A percentile compares a stretch with the other conserved stretches of the same genome.
Evolutionary conservation across 2,888 invertebrate genomes (phyloP).

Genomic region (Mycogona germanica): DNA sequence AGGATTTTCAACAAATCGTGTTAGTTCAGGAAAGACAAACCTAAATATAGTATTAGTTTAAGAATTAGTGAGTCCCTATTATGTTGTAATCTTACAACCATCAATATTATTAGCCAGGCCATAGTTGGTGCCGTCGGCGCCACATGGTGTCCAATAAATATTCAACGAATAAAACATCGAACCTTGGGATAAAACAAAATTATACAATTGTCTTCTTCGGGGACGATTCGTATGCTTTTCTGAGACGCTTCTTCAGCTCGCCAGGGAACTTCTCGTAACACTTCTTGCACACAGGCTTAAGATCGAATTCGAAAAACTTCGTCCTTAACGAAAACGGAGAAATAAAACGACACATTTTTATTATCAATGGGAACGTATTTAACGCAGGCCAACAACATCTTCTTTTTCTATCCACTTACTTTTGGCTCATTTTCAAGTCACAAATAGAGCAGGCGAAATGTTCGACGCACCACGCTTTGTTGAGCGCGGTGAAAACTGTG

Average conservation of each 20-base stretch:
- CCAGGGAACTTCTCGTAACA: constrained; percentile 95
- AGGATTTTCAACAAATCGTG: too few relatives aligned
- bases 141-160: too few relatives aligned
- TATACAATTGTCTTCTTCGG: constrained; percentile 20
- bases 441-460: constrained; percentile 97
- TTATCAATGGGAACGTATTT: background rate
- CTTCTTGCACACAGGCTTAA: constrained; percentile 95
- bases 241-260: constrained; percentile 82
- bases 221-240: constrained; percentile 48
- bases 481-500: constrained; percentile 89
- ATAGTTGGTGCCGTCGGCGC: too few relatives aligned
- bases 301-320: constrained; percentile 98
- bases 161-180: too few relatives aligned
- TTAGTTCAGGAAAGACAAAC: too few relatives aligned
- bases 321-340: constrained; percentile 37
- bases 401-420: constrained; percentile 39
- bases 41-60: too few relatives aligned
- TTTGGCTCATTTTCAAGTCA: constrained; percentile 89
- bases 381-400: too few relatives aligned
- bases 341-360: too few relatives aligned
- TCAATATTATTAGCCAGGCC: too few relatives aligned
- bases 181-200: too few relatives aligned
- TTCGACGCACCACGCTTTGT: constrained; percentile 98
- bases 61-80: too few relatives aligned
- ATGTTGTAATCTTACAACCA: too few relatives aligned